phyloP scores from a whole-genome alignment of 2,113 vertebrate genomes.

The Cephalophus harveyi region DNA sequence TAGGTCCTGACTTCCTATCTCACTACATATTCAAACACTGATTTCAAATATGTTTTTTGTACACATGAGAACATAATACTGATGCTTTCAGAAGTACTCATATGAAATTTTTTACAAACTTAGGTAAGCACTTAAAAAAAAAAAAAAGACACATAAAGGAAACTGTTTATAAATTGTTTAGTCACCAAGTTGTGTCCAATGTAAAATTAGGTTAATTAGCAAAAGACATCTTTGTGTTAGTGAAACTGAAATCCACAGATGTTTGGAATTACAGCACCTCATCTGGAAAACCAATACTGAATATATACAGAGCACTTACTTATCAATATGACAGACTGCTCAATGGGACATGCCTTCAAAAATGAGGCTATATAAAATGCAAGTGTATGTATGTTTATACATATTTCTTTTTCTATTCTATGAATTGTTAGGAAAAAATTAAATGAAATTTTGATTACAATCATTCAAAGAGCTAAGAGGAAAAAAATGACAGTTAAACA shows the following conservation, averaged over 20 bases:
- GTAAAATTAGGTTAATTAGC: not conserved
- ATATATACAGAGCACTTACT: not conserved
- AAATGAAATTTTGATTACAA: not conserved
- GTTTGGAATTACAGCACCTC: not conserved
- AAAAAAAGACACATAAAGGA: not conserved
- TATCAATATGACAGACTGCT: not conserved
- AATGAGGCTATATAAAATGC: not conserved
- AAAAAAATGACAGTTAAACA: not conserved
- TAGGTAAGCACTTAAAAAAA: not conserved
- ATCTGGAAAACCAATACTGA: too few relatives aligned
- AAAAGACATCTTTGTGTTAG: not conserved
- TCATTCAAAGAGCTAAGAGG: not conserved
- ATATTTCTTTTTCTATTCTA: not conserved
- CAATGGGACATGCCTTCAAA: not conserved
- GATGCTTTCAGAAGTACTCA: not conserved
- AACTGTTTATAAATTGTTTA: not conserved
- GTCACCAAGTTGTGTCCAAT: not conserved
- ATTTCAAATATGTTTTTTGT: not conserved
- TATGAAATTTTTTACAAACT: not conserved
- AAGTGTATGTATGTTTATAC: not conserved
- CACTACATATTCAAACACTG: not conserved
- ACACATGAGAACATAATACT: not conserved
- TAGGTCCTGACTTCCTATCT: not conserved
- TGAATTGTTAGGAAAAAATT: not conserved
- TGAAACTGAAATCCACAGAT: not conserved